Evolutionary conservation across 2,113 vertebrate genomes (phyloP).

Genomic region (Scophthalmus maximus): DNA sequence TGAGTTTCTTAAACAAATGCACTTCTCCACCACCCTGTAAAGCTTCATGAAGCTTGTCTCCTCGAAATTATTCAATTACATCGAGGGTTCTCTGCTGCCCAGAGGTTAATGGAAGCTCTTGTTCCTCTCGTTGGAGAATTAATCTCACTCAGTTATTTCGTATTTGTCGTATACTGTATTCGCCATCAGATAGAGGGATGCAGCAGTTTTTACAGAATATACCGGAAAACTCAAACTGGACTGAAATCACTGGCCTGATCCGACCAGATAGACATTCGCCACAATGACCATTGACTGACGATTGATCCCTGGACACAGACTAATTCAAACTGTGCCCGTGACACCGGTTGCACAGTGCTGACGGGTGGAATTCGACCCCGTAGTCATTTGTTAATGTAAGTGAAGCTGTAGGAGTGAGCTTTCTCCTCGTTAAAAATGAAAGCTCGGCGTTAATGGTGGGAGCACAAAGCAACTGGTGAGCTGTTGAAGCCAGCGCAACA

Average conservation of each 20-base stretch:
- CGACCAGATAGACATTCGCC: constrained; percentile 1
- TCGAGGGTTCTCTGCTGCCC: constrained; percentile 9
- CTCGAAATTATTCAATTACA: constrained; percentile 23
- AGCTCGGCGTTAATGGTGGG: constrained; percentile 68
- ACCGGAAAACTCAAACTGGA: not conserved
- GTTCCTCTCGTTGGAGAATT: constrained; percentile 19
- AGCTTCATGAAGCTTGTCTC: constrained; percentile 25
- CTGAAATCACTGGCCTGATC: not conserved
- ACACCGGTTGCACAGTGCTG: constrained; percentile 49
- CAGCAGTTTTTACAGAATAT: not conserved
- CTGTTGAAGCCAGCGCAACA: constrained; percentile 61
- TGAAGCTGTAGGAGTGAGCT: constrained; percentile 59
- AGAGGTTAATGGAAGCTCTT: constrained; percentile 41
- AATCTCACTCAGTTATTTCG: constrained; percentile 30
- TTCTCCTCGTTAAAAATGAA: constrained; percentile 77
- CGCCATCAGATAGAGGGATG: constrained; percentile 3
- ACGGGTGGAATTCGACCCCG: constrained; percentile 41
- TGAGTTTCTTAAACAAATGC: constrained; percentile 3
- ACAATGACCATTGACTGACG: constrained; percentile 25
- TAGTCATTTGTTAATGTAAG: constrained; percentile 65
- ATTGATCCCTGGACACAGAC: constrained; percentile 40
- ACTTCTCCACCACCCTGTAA: not conserved
- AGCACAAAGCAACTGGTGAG: constrained; percentile 48
- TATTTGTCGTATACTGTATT: constrained; percentile 17
- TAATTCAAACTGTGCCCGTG: constrained; percentile 42